These are phyloP conservation scores for Tricholauxania praeusta DNA, from an alignment of 2,888 invertebrate species.

Conservation along the genomic window DNA sequence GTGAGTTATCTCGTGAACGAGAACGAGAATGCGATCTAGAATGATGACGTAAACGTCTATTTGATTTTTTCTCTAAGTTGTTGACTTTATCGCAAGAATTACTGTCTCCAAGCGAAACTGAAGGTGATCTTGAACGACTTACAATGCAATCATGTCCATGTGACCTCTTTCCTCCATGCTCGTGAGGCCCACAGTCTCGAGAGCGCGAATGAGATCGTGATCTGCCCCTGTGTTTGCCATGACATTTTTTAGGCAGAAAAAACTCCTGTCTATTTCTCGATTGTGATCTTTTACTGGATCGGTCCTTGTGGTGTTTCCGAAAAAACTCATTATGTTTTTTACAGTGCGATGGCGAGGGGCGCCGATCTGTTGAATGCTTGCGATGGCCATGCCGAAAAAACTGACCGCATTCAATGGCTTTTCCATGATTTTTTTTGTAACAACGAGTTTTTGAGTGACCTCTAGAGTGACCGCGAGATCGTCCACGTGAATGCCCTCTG, in stretches of 20 bases:
- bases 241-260: constrained; percentile 3
- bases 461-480: constrained; percentile 25
- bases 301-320: background rate
- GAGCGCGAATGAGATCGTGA: constrained; percentile 27
- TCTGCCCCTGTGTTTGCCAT: constrained; percentile 13
- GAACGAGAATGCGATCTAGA: constrained; percentile 29
- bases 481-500: constrained; percentile 36
- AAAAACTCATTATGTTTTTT: constrained; percentile 4
- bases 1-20: constrained; percentile 13
- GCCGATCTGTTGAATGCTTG: constrained; percentile 33
- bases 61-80: background rate
- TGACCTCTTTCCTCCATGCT: background rate
- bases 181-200: constrained; percentile 8
- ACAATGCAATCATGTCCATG: constrained; percentile 21
- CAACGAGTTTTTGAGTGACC: constrained; percentile 32
- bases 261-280: constrained; percentile 17
- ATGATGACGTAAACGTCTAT: background rate
- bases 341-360: constrained; percentile 41
- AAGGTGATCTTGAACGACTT: constrained; percentile 30
- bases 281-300: constrained; percentile 33
- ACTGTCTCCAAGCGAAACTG: background rate
- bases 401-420: constrained; percentile 29
- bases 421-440: constrained; percentile 45
- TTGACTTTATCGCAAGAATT: background rate
- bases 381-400: constrained; percentile 31